Base-by-base conservation (phyloP, 2,888 invertebrate species). In the Tuberolachnus salignus region DNA sequence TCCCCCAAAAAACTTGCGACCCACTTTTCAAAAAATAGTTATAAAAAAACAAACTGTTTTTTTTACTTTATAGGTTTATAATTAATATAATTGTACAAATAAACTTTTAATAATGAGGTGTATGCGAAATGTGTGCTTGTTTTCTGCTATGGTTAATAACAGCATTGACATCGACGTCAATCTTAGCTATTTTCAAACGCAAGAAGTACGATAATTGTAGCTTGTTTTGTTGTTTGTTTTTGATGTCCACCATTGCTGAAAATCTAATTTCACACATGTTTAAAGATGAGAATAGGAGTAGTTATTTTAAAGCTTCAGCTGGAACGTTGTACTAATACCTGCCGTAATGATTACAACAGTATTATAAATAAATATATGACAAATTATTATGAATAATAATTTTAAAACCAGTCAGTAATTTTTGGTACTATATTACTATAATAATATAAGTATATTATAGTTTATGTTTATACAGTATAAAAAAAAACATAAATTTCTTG, bases 291-390 rank as follows among this genome's bases (percentile, higher is more conserved):
- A 59, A 59, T n/a, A 34, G 9, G 34, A 59, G 26, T 59, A n/a
- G n/a, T n/a, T 59, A 59, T 34, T n/a, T 59, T 14, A 16, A 59
- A 16, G 34, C 14, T 59, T 34, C 26, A 34, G 9, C 34, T 59
- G n/a, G 34, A 42, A 61, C n/a, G 61, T 10, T 10, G 19, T 34
- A 34, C 34, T n/a, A 61, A 61, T 61, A 61, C 34, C 34, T n/a
- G n/a, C 34, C 61, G 42, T 63, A 63, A 63, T 63, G 42, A 63
- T 19, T 63, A n/a, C n/a, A n/a, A n/a, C n/a, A n/a, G n/a, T n/a
- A n/a, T n/a, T n/a, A n/a, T n/a, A n/a, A n/a, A n/a, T n/a, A n/a
- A n/a, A n/a, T n/a, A n/a, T n/a, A n/a, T n/a, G n/a, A n/a, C n/a
- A n/a, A n/a, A n/a, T n/a, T n/a, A n/a, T n/a, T n/a, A n/a, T n/a